phyloP scores from a whole-genome alignment of 2,797 vertebrate species.

The Borostomias antarcticus region DNA sequence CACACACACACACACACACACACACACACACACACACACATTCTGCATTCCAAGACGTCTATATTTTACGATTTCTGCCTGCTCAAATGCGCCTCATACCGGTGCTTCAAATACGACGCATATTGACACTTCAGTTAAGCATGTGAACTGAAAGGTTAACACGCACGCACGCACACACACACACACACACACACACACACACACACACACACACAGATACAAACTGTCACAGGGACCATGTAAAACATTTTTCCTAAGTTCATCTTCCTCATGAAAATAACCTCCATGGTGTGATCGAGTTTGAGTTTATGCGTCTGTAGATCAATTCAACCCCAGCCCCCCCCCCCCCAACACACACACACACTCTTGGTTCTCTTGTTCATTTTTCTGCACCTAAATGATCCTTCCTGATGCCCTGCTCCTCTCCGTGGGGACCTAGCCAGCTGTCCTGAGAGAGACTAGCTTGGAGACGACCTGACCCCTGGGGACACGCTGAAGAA shows the following conservation, averaged over 20 bases:
- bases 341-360: background rate
- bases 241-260: too few relatives aligned
- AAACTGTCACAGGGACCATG: background rate
- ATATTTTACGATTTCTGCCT: too few relatives aligned
- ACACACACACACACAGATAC: background rate
- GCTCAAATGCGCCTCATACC: too few relatives aligned
- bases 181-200: slow-evolving; percentile 2
- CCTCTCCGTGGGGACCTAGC: background rate
- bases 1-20: slow-evolving; percentile 3
- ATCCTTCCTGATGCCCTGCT: background rate
- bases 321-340: background rate
- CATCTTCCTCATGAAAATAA: too few relatives aligned
- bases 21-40: slow-evolving; percentile 26
- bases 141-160: too few relatives aligned
- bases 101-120: too few relatives aligned
- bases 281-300: too few relatives aligned
- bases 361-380: background rate
- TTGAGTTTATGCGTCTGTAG: too few relatives aligned
- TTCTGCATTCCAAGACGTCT: too few relatives aligned
- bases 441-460: background rate
- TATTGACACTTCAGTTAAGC: too few relatives aligned
- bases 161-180: too few relatives aligned
- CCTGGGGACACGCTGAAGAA: background rate
- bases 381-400: too few relatives aligned
- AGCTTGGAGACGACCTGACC: background rate